A percentile compares a stretch with the other conserved stretches of the same genome.
phyloP scores from a whole-genome alignment of 2,113 vertebrate species.

The Amphiprion percula region DNA sequence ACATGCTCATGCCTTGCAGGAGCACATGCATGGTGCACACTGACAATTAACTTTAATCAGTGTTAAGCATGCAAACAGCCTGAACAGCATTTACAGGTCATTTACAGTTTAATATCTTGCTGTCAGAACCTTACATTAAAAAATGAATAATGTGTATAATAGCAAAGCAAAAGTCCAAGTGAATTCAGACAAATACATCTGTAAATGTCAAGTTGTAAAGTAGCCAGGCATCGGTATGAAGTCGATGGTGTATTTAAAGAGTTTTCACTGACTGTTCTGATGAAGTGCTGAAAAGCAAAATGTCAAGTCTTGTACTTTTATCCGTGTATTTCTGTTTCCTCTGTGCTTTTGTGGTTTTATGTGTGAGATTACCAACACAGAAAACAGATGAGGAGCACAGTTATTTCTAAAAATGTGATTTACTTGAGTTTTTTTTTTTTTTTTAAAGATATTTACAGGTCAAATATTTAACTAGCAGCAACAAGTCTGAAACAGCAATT shows the following conservation, averaged over 20 bases:
- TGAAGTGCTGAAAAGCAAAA: background rate
- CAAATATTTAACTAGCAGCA: no score
- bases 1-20: background rate
- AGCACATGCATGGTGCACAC: background rate
- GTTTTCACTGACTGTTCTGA: background rate
- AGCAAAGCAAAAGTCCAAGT: background rate
- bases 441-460: no score
- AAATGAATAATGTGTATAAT: background rate
- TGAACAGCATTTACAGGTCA: background rate
- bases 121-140: background rate
- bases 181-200: background rate
- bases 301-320: background rate
- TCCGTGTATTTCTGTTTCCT: background rate
- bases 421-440: no score
- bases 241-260: background rate
- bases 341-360: background rate
- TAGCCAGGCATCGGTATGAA: background rate
- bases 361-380: background rate
- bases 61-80: background rate
- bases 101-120: background rate
- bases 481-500: no score
- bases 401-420: no score
- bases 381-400: background rate
- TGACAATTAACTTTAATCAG: background rate
- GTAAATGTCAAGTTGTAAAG: constrained; percentile 12